Evolutionary conservation across 2,888 invertebrate species (phyloP), one percentile per base, ranked within the genome.

Genomic region (Cheilosia variabilis): DNA sequence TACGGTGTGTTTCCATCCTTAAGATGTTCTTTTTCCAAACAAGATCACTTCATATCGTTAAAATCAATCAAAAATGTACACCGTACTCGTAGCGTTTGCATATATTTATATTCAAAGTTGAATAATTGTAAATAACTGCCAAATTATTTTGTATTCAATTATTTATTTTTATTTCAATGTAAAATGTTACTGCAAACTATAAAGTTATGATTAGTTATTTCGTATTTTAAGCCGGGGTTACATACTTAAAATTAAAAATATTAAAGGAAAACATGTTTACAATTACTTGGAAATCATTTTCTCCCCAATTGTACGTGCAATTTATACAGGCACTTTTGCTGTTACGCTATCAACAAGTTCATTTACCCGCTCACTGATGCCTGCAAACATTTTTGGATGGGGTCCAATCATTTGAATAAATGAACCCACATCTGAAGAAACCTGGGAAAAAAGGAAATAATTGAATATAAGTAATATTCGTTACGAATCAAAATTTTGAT

Each of bases 391-490:
- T 89, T 94, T 94, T 57, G 98, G 97, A 92, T 96, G 95, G 10
- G 98, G 98, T 24, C 98, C 98, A 90, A 98, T 96, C 96, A 98
- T 96, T 91, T 97, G 96, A 87, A 98, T 95, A 83, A 98, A 94
- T 91, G 97, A 97, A 47, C 97, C 97, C 88, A 98, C 97, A 92
- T 98, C 97, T 87, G 95, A 95, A 9, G 97, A 96, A 90, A 97
- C 96, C 90, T 95, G 81, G 80, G 95, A 95, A 68, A 65, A n/a
- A 65, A 71, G 1, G 9, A 27, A 55, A 24, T 9, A 52, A n/a
- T 15, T 4, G 7, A 15, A 34, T 34, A 34, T 2, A 17, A 34
- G 17, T 34, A 34, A 3, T 34, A 17, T 9, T 17, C 24, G 31
- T n/a, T 19, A 19, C 22, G 9, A 19, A 9, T 27, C 6, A 0